phyloP scores from a whole-genome alignment of 1,140 invertebrate genomes.

The Temnothorax curvispinosus region DNA sequence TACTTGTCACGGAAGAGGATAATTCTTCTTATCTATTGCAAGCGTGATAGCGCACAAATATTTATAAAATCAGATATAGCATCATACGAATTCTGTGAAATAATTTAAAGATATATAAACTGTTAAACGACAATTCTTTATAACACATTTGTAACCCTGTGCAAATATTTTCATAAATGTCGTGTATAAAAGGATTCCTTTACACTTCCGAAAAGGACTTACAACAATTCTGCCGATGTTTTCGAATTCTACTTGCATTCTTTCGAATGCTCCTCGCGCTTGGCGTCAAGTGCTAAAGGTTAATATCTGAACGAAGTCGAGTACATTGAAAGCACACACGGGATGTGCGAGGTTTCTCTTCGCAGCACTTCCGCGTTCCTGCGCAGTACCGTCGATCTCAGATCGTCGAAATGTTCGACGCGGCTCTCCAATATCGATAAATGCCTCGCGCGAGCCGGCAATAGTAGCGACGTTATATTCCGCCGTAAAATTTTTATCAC shows the following conservation, averaged over 20 bases:
- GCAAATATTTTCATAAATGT: conserved; percentile 3
- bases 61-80: neutral
- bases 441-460: conserved; percentile 9
- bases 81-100: neutral
- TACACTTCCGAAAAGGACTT: neutral
- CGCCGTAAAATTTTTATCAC: conserved; percentile 55
- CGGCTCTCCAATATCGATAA: conserved; percentile 52
- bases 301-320: conserved; percentile 40
- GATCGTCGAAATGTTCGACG: conserved; percentile 12
- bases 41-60: neutral
- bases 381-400: conserved; percentile 14
- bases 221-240: conserved; percentile 9
- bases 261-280: neutral
- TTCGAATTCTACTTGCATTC: neutral
- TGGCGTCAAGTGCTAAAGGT: conserved; percentile 23
- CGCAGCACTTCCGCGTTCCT: conserved; percentile 29
- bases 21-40: neutral
- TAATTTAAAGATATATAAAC: neutral
- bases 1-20: neutral
- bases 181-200: neutral
- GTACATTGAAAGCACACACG: neutral
- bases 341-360: neutral
- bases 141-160: neutral
- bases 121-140: neutral
- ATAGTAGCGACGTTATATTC: conserved; percentile 41